phyloP scores from a whole-genome alignment of 2,113 vertebrate genomes.

The Thryonomys swinderianus region DNA sequence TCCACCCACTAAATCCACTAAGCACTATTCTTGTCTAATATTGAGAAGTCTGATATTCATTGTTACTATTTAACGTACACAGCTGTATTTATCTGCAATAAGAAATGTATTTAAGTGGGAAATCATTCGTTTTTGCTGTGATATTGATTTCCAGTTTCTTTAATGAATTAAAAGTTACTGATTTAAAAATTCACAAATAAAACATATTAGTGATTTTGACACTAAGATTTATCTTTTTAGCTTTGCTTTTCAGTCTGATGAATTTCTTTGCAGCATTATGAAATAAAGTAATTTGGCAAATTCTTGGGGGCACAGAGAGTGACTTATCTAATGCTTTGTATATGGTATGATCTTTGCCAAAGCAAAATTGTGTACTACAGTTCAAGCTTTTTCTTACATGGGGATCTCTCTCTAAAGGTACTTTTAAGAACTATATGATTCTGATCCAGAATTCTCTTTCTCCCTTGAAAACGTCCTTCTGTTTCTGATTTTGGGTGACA shows the following conservation, averaged over 20 bases:
- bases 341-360: slow-evolving; percentile 35
- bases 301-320: neutral
- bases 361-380: neutral
- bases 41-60: slow-evolving; percentile 44
- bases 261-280: neutral
- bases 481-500: slow-evolving; percentile 60
- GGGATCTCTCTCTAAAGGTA: slow-evolving; percentile 27
- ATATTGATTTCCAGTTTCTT: slow-evolving; percentile 57
- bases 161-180: slow-evolving; percentile 51
- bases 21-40: slow-evolving; percentile 49
- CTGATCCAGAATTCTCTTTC: slow-evolving; percentile 74
- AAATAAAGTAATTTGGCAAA: slow-evolving; percentile 7
- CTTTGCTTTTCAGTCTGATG: slow-evolving; percentile 22
- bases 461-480: slow-evolving; percentile 44
- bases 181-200: slow-evolving; percentile 61
- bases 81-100: slow-evolving; percentile 42
- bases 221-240: slow-evolving; percentile 25
- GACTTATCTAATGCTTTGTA: slow-evolving; percentile 27
- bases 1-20: too few species aligned
- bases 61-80: slow-evolving; percentile 33
- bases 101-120: slow-evolving; percentile 57
- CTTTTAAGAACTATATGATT: slow-evolving; percentile 68
- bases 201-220: slow-evolving; percentile 8
- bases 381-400: slow-evolving; percentile 46
- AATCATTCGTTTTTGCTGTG: slow-evolving; percentile 49